Percentiles rank a stretch among this genome's conserved stretches.
Conservation (phyloP, 1,140 invertebrate species). For the Leptinotarsa defecta region DNA sequence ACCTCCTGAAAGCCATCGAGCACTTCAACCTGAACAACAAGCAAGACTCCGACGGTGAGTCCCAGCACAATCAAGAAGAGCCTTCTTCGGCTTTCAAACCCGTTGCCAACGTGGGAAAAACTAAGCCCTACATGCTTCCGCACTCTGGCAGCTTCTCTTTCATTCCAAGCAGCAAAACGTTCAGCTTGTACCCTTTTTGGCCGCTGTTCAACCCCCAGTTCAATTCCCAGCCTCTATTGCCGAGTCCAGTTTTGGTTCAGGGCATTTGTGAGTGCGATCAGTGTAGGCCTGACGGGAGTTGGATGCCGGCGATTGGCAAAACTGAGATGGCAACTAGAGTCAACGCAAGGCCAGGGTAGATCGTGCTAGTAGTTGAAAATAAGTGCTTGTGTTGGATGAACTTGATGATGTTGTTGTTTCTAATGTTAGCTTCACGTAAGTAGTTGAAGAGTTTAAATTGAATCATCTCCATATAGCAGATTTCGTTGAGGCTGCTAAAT, state of each 20-base stretch:
- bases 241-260: conserved; percentile 54
- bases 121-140: conserved; percentile 35
- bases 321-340: not conserved
- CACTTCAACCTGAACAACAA: conserved; percentile 51
- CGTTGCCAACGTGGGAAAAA: conserved; percentile 34
- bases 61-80: conserved; percentile 36
- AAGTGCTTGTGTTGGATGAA: too few species aligned
- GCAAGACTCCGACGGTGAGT: conserved; percentile 30
- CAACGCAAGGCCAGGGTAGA: conserved; percentile 15
- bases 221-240: conserved; percentile 49
- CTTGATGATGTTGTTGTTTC: too few species aligned
- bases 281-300: conserved; percentile 41
- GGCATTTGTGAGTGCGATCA: conserved; percentile 55
- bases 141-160: conserved; percentile 48
- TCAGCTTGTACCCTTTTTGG: conserved; percentile 54
- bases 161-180: conserved; percentile 51
- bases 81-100: conserved; percentile 51
- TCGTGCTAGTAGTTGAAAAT: too few species aligned
- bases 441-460: too few species aligned
- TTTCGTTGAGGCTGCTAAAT: too few species aligned
- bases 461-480: too few species aligned
- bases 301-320: not conserved
- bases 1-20: conserved; percentile 53
- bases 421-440: too few species aligned
- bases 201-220: conserved; percentile 53